Evolutionary conservation across 2,888 invertebrate genomes (phyloP), one percentile per base, ranked within the genome.

Genomic region (Chalcis sispes): DNA sequence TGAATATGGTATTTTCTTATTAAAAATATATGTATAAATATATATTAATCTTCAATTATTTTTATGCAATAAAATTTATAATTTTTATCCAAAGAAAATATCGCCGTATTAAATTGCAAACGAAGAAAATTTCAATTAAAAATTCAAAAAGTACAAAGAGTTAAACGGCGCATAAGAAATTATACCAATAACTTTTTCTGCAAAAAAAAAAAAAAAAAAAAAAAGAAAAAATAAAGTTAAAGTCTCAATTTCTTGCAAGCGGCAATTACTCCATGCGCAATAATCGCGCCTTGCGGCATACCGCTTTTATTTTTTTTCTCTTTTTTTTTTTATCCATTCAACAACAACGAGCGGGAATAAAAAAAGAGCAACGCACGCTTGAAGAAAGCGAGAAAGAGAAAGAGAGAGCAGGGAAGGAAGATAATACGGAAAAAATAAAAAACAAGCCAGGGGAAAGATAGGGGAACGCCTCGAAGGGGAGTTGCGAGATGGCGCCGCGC

Each of bases 1-100:
- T 32, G 23, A 3, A 23, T 40, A 23, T 40, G 61, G 52, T 42
- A 25, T 62, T 62, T 62, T 62, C 36, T 18, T 27, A 46, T 62
- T 46, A 62, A 62, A 62, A 25, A 27, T 46, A n/a, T 36, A 23
- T 40, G 8, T 2, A 46, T 7, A 36, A 10, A 20, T 36, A 59
- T 46, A 50, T 50, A 40, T 42, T n/a, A n/a, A n/a, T n/a, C 61
- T 10, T 10, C 2, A 40, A 40, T 42, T 61, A 50, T 4, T 42
- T 32, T 42, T 8, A 4, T 23, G 15, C 36, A 20, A 50, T n/a
- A n/a, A 50, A 50, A 50, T 50, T 42, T 42, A 42, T 15, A 23
- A 7, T 59, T 46, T 25, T 2, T 25, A 23, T 5, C 13, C 42
- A 15, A 42, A 13, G 8, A 8, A 4, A 13, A 15, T 15, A 2